Percentiles rank a stretch among this genome's conserved stretches.
Conservation (phyloP, 2,797 vertebrate species). For the Syndactyla subalaris region DNA sequence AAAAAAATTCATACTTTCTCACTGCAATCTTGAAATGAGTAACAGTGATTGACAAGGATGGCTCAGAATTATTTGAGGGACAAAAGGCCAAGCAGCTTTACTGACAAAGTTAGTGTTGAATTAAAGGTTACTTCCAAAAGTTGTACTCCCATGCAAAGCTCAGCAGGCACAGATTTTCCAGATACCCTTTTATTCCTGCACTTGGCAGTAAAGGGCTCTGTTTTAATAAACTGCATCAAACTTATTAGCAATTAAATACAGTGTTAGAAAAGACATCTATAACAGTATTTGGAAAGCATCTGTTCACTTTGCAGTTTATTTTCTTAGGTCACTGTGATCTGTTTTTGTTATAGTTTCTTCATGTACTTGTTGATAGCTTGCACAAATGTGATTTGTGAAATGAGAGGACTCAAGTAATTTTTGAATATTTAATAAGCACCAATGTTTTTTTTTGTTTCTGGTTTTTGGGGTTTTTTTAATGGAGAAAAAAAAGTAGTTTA, state of each 20-base stretch:
- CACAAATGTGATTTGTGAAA: background rate
- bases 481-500: background rate
- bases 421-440: background rate
- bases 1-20: background rate
- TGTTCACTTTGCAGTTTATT: background rate
- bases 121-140: background rate
- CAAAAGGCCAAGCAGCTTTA: background rate
- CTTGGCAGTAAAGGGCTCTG: background rate
- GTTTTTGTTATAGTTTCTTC: background rate
- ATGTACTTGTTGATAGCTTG: background rate
- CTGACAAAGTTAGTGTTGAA: background rate
- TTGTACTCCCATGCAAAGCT: background rate
- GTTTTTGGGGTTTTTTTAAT: background rate
- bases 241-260: background rate
- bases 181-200: background rate
- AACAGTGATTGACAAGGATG: background rate
- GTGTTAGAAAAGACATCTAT: background rate
- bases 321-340: background rate
- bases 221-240: constrained; percentile 6
- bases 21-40: background rate
- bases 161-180: background rate
- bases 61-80: background rate
- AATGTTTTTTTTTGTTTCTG: background rate
- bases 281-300: background rate
- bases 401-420: background rate